Base-by-base conservation (phyloP, 2,113 vertebrate species). In the Caranx melampygus region DNA sequence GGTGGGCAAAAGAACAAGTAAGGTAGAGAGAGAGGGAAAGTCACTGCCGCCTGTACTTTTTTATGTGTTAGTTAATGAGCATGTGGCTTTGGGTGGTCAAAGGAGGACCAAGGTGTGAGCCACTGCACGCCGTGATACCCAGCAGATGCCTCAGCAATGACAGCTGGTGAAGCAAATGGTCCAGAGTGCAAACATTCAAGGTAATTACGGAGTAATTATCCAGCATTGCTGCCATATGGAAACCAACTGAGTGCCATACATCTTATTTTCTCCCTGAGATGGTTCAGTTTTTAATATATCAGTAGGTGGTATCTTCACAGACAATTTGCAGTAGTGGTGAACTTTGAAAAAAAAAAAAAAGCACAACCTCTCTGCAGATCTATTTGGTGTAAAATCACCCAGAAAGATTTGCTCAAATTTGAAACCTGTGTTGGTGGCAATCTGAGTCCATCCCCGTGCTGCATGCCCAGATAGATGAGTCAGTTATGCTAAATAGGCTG, bases 181-280 rank as follows among this genome's bases (percentile, higher is more conserved):
- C 85, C 89, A 82, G 89, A 89, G 91, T 91, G 89, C 89, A 91
- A 92, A 91, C 83, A 92, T 92, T 87, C 78, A 82, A 91, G 75
- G 91, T 92, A 94, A 94, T 94, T 94, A 94, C 26, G 37, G 73
- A 85, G 82, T 91, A 87, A 94, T 94, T 92, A 94, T 81, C 88
- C 73, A 60, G 59, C 79, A 89, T 72, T 76, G 76, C 82, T 21
- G 84, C 92, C 94, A 94, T 94, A 94, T 93, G 92, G 92, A 92
- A 88, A 85, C 75, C 72, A 60, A 82, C 60, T 14, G 79, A 84
- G 79, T 20, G 49, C 77, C 81, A 83, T 93, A 85, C 63, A 87
- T 93, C 92, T 91, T 90, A 59, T 82, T 84, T 87, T 79, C 63
- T 84, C 76, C 72, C 54, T 3, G 44, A 82, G 67, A 78, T 73